Percentiles rank a stretch among this genome's conserved stretches.
Evolutionary conservation across 2,888 invertebrate species (phyloP).

Genomic region (Protonemura montana): DNA sequence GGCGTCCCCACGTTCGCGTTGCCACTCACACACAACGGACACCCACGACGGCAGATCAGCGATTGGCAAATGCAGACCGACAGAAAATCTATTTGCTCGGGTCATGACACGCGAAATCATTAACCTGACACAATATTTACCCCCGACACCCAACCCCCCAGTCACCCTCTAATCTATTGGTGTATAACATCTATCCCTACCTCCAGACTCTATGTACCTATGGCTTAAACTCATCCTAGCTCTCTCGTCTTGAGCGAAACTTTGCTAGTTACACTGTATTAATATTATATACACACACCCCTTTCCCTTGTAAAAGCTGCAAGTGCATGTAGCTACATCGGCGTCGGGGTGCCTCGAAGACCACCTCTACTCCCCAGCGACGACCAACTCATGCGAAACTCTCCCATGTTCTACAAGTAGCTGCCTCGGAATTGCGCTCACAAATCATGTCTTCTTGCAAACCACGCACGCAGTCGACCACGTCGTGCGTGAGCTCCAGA

Average conservation of each 20-base stretch:
- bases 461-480: too few species aligned
- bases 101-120: neutral
- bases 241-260: neutral
- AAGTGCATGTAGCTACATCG: neutral
- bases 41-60: neutral
- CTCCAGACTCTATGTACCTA: neutral
- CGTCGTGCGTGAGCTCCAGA: neutral
- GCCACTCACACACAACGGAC: too few species aligned
- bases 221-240: neutral
- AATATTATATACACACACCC: neutral
- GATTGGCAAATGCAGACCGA: neutral
- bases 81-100: neutral
- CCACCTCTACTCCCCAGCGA: neutral
- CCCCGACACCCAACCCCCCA: neutral
- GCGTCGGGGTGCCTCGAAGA: neutral
- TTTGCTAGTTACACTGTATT: neutral
- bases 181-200: neutral
- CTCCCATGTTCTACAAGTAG: neutral
- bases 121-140: neutral
- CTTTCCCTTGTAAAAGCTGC: neutral
- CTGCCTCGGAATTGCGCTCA: neutral
- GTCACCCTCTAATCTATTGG: neutral
- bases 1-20: neutral
- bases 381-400: neutral
- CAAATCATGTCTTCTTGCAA: neutral